These are phyloP conservation scores for Nannobrachium achirus DNA, from an alignment of 2,113 vertebrate species.

Conservation along the genomic window DNA sequence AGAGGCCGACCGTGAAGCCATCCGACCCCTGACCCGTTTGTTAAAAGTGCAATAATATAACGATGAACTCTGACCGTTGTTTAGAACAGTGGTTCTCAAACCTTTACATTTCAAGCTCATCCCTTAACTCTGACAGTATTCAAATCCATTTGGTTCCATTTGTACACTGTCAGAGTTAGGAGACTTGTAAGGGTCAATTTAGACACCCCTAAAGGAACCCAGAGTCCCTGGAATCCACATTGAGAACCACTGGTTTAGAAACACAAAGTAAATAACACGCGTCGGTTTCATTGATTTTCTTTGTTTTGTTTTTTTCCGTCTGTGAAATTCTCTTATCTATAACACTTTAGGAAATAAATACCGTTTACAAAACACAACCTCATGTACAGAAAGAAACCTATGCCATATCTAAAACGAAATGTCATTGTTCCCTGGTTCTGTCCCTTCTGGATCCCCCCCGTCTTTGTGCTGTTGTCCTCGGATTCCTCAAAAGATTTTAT, in stretches of 20 bases:
- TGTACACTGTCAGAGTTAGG: too few relatives aligned
- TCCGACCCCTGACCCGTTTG: constrained; percentile 55
- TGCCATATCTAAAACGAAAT: constrained; percentile 77
- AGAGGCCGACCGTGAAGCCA: constrained; percentile 47
- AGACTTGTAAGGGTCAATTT: too few relatives aligned
- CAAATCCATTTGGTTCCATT: too few relatives aligned
- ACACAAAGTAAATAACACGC: constrained; percentile 23
- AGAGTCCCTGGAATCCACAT: too few relatives aligned
- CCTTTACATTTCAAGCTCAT: too few relatives aligned
- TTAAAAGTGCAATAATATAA: constrained; percentile 74
- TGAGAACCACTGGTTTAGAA: too few relatives aligned
- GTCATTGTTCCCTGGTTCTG: constrained; percentile 25
- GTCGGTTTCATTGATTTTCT: constrained; percentile 45
- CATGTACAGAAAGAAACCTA: constrained; percentile 75
- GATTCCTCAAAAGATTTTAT: constrained; percentile 43
- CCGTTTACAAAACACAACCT: constrained; percentile 78
- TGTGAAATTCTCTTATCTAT: constrained; percentile 66
- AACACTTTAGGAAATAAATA: constrained; percentile 59
- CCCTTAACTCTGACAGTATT: too few relatives aligned
- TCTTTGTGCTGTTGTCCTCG: constrained; percentile 25
- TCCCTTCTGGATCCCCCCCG: constrained; percentile 46
- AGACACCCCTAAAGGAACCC: too few relatives aligned
- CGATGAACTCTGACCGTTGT: constrained; percentile 28
- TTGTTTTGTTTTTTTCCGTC: constrained; percentile 34
- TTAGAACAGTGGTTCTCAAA: too few relatives aligned